Evolutionary conservation across 2,113 vertebrate species (phyloP).

Genomic region (Psittacula cyanocephala): DNA sequence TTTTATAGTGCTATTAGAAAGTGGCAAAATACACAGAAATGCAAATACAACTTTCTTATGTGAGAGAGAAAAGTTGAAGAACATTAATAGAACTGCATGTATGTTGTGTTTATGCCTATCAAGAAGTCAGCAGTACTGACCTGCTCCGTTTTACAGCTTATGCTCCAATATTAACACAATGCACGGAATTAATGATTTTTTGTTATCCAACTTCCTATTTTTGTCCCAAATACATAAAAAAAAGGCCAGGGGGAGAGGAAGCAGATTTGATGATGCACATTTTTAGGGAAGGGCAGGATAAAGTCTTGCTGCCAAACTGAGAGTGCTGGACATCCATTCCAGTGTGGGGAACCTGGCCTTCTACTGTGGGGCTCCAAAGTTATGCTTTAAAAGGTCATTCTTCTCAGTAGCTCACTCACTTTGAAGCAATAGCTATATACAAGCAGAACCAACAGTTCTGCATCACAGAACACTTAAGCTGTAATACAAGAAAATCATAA

Average conservation of each 20-base stretch:
- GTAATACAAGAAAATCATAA: not conserved
- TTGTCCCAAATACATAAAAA: not conserved
- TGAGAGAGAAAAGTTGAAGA: not conserved
- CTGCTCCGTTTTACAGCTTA: not conserved
- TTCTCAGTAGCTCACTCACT: not conserved
- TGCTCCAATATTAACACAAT: not conserved
- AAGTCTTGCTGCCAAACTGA: accelerated
- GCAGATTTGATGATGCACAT: accelerated
- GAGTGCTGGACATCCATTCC: not conserved
- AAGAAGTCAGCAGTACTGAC: not conserved
- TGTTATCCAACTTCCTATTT: not conserved
- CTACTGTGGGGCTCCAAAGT: not conserved
- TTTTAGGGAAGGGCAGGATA: not conserved
- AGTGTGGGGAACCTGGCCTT: accelerated
- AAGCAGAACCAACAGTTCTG: constrained; percentile 16
- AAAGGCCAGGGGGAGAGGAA: accelerated
- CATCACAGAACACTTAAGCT: constrained; percentile 3
- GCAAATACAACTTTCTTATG: not conserved
- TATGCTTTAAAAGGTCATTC: not conserved
- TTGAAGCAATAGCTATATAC: not conserved
- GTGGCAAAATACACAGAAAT: not conserved
- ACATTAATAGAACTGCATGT: not conserved
- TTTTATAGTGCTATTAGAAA: not conserved
- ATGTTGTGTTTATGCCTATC: not conserved
- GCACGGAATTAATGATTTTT: not conserved